phyloP scores from a whole-genome alignment of 1,140 invertebrate species.

The Venturia canescens region DNA sequence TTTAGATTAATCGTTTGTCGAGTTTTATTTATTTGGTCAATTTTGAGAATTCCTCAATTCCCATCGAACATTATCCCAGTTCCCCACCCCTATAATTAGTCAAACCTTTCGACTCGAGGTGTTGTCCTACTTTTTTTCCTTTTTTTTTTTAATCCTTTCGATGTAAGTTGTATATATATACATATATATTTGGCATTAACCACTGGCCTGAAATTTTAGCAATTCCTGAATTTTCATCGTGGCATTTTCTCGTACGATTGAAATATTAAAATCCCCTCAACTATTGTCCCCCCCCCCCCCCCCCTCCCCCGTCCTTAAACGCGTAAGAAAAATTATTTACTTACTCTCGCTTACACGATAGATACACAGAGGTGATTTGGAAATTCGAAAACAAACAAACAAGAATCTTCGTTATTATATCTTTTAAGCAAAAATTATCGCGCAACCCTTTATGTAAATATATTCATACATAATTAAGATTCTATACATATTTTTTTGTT shows the following conservation, averaged over 20 bases:
- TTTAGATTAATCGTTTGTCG: not conserved
- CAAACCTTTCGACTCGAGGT: not conserved
- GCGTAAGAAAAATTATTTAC: too few relatives aligned
- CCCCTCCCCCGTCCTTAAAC: not conserved
- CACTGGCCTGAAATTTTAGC: conserved; percentile 13
- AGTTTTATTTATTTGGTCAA: too few relatives aligned
- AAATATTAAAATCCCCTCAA: too few relatives aligned
- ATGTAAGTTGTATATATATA: conserved; percentile 24
- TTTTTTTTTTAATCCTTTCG: conserved; percentile 6
- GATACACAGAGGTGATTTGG: conserved; percentile 7
- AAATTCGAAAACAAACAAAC: not conserved
- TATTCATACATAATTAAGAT: conserved; percentile 43
- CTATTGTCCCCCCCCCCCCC: too few relatives aligned
- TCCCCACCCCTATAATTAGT: too few relatives aligned
- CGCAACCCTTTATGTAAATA: conserved; percentile 41
- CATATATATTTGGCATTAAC: conserved; percentile 9
- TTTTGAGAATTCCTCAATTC: too few relatives aligned
- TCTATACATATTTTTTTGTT: conserved; percentile 8
- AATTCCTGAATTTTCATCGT: conserved; percentile 18
- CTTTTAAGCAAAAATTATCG: conserved; percentile 28
- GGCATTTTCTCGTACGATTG: conserved; percentile 7
- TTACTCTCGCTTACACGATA: conserved; percentile 7
- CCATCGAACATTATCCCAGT: too few relatives aligned
- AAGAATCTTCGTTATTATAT: conserved; percentile 39
- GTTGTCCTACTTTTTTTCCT: not conserved